These are phyloP conservation scores for Trematomus loennbergii DNA, from an alignment of 2,113 vertebrate genomes.

Conservation along the genomic window DNA sequence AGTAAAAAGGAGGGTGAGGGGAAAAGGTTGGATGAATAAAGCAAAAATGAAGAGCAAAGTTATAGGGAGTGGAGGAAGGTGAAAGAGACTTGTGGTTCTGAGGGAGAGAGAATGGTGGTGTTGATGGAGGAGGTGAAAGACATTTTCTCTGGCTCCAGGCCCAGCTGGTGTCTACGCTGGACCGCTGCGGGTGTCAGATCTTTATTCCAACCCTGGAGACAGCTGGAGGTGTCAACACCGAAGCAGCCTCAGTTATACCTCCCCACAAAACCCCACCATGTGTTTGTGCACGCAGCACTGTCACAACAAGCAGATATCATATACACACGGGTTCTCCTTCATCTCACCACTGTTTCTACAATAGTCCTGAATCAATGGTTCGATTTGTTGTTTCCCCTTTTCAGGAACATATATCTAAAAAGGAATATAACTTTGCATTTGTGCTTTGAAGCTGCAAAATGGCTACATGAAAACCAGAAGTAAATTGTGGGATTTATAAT, in stretches of 20 bases:
- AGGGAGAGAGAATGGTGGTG: constrained; percentile 42
- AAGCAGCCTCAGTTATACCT: constrained; percentile 72
- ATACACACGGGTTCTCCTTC: constrained; percentile 47
- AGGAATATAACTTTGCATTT: constrained; percentile 16
- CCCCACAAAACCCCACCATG: constrained; percentile 69
- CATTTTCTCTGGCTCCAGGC: constrained; percentile 78
- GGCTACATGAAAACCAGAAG: constrained; percentile 55
- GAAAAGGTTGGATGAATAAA: constrained; percentile 37
- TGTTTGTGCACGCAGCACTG: constrained; percentile 77
- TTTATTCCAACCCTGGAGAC: constrained; percentile 82
- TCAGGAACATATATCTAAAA: not conserved
- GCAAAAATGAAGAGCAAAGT: constrained; percentile 42
- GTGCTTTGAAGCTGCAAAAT: constrained; percentile 30
- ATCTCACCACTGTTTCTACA: constrained; percentile 12
- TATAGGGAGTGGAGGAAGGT: constrained; percentile 29
- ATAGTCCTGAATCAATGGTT: constrained; percentile 10
- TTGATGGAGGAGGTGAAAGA: constrained; percentile 70
- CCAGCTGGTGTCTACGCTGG: constrained; percentile 78
- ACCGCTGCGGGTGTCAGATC: constrained; percentile 79
- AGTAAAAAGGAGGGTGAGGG: constrained; percentile 11
- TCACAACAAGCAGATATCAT: constrained; percentile 80
- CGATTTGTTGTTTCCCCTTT: constrained; percentile 5
- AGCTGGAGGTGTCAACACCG: constrained; percentile 86
- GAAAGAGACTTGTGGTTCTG: constrained; percentile 46
- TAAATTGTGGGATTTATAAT: constrained; percentile 69